These are phyloP conservation scores for Troglohyphantes excavatus DNA, from an alignment of 2,888 invertebrate species.

Conservation along the genomic window DNA sequence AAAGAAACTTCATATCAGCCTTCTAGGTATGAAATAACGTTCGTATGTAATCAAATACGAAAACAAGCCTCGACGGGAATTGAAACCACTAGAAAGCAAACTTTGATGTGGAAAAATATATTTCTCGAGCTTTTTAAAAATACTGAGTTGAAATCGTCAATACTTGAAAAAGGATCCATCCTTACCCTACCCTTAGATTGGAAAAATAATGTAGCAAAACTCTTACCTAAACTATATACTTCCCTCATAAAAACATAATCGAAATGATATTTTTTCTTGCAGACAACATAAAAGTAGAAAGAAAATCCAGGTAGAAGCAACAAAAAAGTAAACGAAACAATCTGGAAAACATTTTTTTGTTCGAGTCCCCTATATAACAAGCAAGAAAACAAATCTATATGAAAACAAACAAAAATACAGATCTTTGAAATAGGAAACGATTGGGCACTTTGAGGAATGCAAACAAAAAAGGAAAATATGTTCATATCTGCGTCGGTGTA, in stretches of 20 bases:
- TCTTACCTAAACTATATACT: slow-evolving; percentile 45
- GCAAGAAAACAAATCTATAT: slow-evolving; percentile 52
- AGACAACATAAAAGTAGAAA: slow-evolving; percentile 11
- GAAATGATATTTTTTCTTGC: slow-evolving; percentile 50
- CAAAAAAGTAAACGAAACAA: slow-evolving; percentile 25
- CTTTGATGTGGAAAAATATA: slow-evolving; percentile 12
- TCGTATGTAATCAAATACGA: slow-evolving; percentile 9
- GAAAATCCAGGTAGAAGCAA: slow-evolving; percentile 2
- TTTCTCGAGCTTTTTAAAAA: neutral
- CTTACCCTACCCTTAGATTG: neutral
- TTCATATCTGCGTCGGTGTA: neutral
- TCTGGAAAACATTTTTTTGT: slow-evolving; percentile 20
- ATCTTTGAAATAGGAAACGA: slow-evolving; percentile 29
- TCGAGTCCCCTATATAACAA: slow-evolving; percentile 40
- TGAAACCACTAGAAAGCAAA: slow-evolving; percentile 2
- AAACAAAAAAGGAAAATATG: neutral
- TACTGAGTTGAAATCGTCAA: slow-evolving; percentile 30
- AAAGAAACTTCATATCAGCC: slow-evolving; percentile 5
- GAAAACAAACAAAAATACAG: slow-evolving; percentile 20
- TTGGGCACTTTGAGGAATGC: slow-evolving; percentile 1
- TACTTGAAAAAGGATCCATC: slow-evolving; percentile 36
- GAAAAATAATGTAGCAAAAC: slow-evolving; percentile 50
- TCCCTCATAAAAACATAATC: slow-evolving; percentile 62
- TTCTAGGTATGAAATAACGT: neutral
- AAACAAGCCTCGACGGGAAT: neutral